Base-by-base conservation (phyloP, 2,113 vertebrate genomes). In the Myrmophylax atrothorax region DNA sequence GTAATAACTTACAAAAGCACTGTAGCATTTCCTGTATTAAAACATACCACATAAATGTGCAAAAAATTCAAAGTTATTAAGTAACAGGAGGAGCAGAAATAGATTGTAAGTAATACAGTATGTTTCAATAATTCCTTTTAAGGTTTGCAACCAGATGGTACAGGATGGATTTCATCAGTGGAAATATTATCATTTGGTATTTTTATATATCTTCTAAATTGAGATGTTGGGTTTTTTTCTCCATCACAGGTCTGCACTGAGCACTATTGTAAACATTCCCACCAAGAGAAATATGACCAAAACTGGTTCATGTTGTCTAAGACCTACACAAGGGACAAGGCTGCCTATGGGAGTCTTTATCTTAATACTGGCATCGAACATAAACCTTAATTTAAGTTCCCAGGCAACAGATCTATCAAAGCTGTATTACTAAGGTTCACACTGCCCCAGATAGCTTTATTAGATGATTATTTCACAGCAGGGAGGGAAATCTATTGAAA, bases 391-490 rank as follows among this genome's bases (percentile, higher is more conserved):
- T 94, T 77, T 95, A 88, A 85, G 55, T 94, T 93, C 82, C 67
- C 67, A 91, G 90, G 90, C 59, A 94, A 83, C 75, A 50, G 84
- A 95, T 90, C 91, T 85, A 94, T 95, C 95, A 96, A 84, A 91
- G 64, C 42, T 94, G 80, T 94, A 96, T 96, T 95, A 87, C 38
- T 83, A 59, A 83, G 75, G 35, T 91, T 96, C 94, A 87, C 84
- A 83, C 79, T 95, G 84, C 83, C 93, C 78, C 89, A 93, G 75
- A 96, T 95, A 96, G 87, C 94, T 95, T 96, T 97, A 93, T 93
- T 96, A 93, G 95, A 94, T 80, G 12, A 87, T 91, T 95, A 93
- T 91, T 96, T 93, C 78, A 89, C 67, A 96, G 59, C 87, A 96
- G 93, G 78, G 46, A 85, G 79, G 47, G 81, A 96, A 92, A 87